A percentile compares a stretch with the other conserved stretches of the same genome.
Conservation (phyloP, 2,113 vertebrate genomes). For the Zapus hudsonius region DNA sequence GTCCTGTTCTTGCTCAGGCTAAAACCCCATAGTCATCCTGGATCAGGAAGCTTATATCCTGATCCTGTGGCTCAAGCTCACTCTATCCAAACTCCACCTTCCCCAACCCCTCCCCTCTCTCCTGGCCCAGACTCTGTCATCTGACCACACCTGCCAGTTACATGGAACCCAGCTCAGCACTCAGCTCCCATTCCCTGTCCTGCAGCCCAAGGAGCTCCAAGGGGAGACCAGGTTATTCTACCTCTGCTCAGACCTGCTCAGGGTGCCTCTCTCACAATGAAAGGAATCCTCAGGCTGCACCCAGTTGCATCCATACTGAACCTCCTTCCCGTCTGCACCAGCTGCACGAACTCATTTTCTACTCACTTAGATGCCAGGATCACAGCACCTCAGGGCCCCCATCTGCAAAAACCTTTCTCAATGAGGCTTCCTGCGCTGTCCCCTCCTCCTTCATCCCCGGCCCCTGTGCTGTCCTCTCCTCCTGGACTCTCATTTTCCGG, state of each 20-base stretch:
- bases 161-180: not conserved
- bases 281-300: not conserved
- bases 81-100: no score
- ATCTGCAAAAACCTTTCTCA: not conserved
- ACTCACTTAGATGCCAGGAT: not conserved
- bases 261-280: not conserved
- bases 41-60: not conserved
- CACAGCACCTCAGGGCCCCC: not conserved
- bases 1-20: not conserved
- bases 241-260: not conserved
- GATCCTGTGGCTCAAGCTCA: not conserved
- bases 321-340: not conserved
- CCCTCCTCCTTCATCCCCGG: no score
- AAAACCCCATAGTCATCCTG: not conserved
- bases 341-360: not conserved
- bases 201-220: not conserved
- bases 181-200: no score
- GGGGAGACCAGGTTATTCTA: not conserved
- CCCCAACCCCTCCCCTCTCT: not conserved
- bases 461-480: no score
- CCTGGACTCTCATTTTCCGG: no score
- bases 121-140: not conserved
- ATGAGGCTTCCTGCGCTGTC: no score
- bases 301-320: not conserved
- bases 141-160: not conserved